Evolutionary conservation across 1,140 invertebrate species (phyloP), one percentile per base, ranked within the genome.

Genomic region (Brachionus plicatilis): DNA sequence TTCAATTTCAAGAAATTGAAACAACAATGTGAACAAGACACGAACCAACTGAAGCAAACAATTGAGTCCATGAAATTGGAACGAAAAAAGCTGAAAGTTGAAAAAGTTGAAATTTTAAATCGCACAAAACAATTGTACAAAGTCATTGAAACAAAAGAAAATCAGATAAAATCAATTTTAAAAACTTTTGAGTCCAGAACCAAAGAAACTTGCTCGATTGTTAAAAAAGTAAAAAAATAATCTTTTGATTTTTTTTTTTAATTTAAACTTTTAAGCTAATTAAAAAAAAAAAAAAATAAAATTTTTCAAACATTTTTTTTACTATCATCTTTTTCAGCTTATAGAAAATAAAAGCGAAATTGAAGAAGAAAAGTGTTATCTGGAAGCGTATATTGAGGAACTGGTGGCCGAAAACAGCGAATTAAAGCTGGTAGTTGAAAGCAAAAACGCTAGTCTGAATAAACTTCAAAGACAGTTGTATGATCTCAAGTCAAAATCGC

Each of bases 71-170:
- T 50, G 72, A 53, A 53, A 27, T 37, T 76, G 5, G 79, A 82
- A 11, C 50, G 79, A 29, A 82, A 82, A 82, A 27, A 33, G n/a
- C 33, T 65, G 9, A 60, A 68, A 82, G 7, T 41, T 12, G 79
- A 82, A 68, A 82, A 82, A 82, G 20, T 65, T 14, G 53, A 82
- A 82, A 5, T 82, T 20, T n/a, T 65, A 12, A 68, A 82, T 60
- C 33, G 29, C 6, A 68, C 65, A 24, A 60, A 68, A 68, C 53
- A 68, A 12, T 68, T 82, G 79, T 65, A 82, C 33, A 82, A 60
- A 68, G 41, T 56, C 8, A 68, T 82, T 4, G 79, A 82, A 43
- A 24, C 53, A 11, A 82, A 82, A 82, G 79, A 82, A 45, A 82
- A 82, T 29, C 33, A 82, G 14, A 82, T 82, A 37, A 60, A 68